Evolutionary conservation across 2,113 vertebrate genomes (phyloP), one percentile per base, ranked within the genome.

Genomic region (Numida meleagris): DNA sequence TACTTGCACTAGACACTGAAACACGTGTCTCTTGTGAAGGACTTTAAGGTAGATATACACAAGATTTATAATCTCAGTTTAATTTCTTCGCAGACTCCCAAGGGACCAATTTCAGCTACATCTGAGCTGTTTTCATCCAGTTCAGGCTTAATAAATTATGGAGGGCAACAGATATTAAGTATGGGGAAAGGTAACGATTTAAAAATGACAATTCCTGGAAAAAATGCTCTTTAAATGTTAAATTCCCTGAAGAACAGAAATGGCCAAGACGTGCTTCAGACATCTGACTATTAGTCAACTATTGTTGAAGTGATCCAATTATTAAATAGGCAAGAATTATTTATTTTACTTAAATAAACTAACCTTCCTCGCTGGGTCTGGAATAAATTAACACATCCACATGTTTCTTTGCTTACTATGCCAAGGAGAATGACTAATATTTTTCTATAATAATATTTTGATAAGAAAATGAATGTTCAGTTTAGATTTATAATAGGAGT

Each of bases 241-340:
- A 87, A 86, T 74, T 90, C 94, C 87, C 94, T 78, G 21, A 79
- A 93, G 89, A 89, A 88, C 6, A 89, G 88, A 89, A 94, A 91
- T 4, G 9, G 70, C 51, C 90, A 96, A 87, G 82, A 95, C 45
- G 40, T 51, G 81, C 82, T 94, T 95, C 86, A 93, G 86, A 86
- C 92, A 93, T 91, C 83, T 96, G 94, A 88, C 93, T 93, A 91
- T 96, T 95, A 94, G 88, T 95, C 91, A 96, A 94, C 90, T 94
- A 89, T 94, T 86, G 90, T 92, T 90, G 93, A 97, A 96, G 81
- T 81, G 92, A 96, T 86, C 86, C 78, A 94, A 92, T 95, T 93
- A 94, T 94, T 94, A 95, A 95, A 96, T 95, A 90, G 70, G 66
- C 86, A 89, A 86, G 90, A 89, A 88, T 67, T 87, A 90, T 96